Base-by-base conservation (phyloP, 2,888 invertebrate genomes). In the Pycnomerus fuliginosus region DNA sequence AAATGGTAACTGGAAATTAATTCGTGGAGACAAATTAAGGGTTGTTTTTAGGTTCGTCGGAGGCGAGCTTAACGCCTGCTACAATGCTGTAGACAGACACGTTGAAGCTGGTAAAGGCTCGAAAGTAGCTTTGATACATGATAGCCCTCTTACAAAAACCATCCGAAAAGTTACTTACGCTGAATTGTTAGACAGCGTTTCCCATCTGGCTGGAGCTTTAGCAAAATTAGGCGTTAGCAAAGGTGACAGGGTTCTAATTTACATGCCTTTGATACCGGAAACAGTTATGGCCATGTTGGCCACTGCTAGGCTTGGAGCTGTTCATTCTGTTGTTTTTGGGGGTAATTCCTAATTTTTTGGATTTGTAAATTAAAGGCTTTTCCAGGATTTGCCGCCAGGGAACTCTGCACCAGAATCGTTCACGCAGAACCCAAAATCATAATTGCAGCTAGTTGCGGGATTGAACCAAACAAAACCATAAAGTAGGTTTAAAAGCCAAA, bases 241-340 rank as follows among this genome's bases (percentile, higher is more conserved):
- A 59, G 94, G 94, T 0, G 92, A 93, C 61, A 74, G 87, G 0
- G 90, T 96, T 1, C 77, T 95, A 1, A 90, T 96, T 62, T 95
- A 95, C 70, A 95, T 96, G 95, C 95, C 95, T 0, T 79, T 95
- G 43, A 88, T 95, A 31, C 94, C 95, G 0, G 91, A 95, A 71
- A 87, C 92, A 0, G 80, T 94, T 29, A 79, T 93, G 35, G 84
- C 93, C 1, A 94, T 95, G 87, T 70, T 95, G 58, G 94, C 95
- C 1, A 85, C 86, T 1, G 89, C 85, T 22, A 76, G 96, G 29
- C 75, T 95, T 5, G 96, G 95, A 0, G 95, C 92, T 1, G 78
- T 92, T n/a, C 95, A 96, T 67, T 92, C 92, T 0, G 88, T 95
- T 0, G 95, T 96, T 0, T 96, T 96, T 73, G 96, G 95, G 65